A percentile compares a stretch with the other conserved stretches of the same genome.
Evolutionary conservation across 2,888 invertebrate genomes (phyloP).

Genomic region (Harpalus rubripes): DNA sequence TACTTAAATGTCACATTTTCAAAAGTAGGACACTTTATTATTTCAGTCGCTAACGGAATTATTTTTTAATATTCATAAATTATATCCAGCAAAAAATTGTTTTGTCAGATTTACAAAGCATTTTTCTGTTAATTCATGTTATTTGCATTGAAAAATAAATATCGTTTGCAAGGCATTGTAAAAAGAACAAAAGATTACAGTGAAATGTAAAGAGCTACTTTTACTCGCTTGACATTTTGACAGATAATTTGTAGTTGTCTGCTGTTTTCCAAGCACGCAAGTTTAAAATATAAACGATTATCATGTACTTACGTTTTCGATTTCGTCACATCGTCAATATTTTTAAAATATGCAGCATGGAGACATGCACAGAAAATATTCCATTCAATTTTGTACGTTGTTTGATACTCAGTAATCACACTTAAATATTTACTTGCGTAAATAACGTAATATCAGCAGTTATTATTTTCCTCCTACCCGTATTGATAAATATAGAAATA

Average conservation of each 20-base stretch:
- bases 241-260: conserved; percentile 53
- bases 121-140: conserved; percentile 22
- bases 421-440: background rate
- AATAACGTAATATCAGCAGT: background rate
- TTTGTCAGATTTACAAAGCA: conserved; percentile 27
- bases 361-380: background rate
- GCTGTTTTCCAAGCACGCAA: conserved; percentile 34
- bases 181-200: conserved; percentile 25
- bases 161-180: conserved; percentile 19
- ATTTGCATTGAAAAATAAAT: conserved; percentile 18
- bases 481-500: background rate
- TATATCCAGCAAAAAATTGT: conserved; percentile 10
- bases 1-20: conserved; percentile 12
- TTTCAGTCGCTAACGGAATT: conserved; percentile 12
- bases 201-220: conserved; percentile 29
- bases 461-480: background rate
- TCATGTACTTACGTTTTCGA: background rate
- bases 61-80: conserved; percentile 31
- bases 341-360: conserved; percentile 15
- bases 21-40: conserved; percentile 15
- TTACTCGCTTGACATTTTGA: conserved; percentile 44
- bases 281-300: conserved; percentile 11
- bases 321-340: conserved; percentile 12
- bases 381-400: background rate
- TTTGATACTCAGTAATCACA: background rate